Conservation (phyloP, 2,113 vertebrate species). For the Isichthys henryi region DNA sequence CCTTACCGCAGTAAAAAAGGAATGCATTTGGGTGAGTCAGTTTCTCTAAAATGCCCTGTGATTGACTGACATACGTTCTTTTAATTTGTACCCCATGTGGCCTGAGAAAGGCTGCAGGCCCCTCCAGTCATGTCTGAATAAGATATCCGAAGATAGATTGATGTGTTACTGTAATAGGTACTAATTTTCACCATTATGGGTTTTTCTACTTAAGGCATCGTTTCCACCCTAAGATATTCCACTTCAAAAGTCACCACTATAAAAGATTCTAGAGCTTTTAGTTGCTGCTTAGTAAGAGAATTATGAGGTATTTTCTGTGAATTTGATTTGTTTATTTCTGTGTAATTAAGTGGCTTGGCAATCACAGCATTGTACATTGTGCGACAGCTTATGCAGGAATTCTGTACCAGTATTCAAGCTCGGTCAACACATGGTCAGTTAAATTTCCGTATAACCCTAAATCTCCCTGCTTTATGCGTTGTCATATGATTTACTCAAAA, state of each 20-base stretch:
- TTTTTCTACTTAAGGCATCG: background rate
- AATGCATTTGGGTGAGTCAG: background rate
- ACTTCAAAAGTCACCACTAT: background rate
- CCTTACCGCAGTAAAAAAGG: background rate
- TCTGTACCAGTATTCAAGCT: background rate
- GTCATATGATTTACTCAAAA: slow-evolving; percentile 13
- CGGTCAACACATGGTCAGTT: background rate
- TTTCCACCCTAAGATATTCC: background rate
- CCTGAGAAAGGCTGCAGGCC: background rate
- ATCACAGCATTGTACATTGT: background rate
- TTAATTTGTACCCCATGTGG: background rate
- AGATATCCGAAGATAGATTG: background rate
- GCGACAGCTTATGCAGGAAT: background rate
- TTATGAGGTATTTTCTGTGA: background rate
- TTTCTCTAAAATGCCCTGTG: background rate
- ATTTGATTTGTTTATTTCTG: background rate
- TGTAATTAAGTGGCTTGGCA: background rate
- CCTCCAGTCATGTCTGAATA: background rate
- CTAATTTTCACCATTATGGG: background rate
- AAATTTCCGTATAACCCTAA: background rate
- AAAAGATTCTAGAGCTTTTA: background rate
- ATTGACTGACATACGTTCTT: background rate
- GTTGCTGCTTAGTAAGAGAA: background rate
- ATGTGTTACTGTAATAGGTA: background rate
- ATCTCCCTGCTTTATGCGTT: background rate